Evolutionary conservation across 2,797 vertebrate species (phyloP).

Genomic region (Rhinichthys osculus): DNA sequence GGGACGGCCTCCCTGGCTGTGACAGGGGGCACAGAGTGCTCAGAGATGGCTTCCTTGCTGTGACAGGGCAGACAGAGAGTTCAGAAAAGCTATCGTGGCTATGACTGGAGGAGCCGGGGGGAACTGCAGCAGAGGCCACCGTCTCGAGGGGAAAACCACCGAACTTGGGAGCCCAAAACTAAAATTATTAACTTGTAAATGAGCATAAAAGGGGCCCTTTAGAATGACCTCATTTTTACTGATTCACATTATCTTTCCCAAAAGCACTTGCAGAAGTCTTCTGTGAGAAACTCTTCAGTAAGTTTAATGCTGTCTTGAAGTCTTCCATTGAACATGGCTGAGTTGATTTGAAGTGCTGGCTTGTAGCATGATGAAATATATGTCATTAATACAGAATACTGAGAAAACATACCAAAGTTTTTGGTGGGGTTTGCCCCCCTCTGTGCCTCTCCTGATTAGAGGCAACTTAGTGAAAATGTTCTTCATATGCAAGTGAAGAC

Average conservation of each 20-base stretch:
- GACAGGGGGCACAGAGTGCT: no score
- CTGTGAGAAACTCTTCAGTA: conserved; percentile 1
- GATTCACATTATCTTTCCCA: not conserved
- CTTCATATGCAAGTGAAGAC: conserved; percentile 50
- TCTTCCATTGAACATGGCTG: conserved; percentile 63
- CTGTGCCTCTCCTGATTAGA: conserved; percentile 66
- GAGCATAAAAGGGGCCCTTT: not conserved
- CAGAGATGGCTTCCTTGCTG: no score
- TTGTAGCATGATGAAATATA: conserved; percentile 14
- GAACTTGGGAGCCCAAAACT: not conserved
- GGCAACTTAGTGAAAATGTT: conserved; percentile 53
- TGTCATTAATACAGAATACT: conserved; percentile 23
- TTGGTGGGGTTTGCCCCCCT: conserved; percentile 52
- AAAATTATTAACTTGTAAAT: not conserved
- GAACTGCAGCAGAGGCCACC: no score
- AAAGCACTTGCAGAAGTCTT: not conserved
- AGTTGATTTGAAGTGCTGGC: conserved; percentile 11
- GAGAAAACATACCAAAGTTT: conserved; percentile 50
- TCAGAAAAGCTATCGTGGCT: no score
- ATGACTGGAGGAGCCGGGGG: no score
- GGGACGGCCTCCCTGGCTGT: no score
- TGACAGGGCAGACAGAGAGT: no score
- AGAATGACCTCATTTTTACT: not conserved
- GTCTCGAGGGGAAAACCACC: not conserved
- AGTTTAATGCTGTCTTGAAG: not conserved